These are phyloP conservation scores for Euglossa dilemma DNA, from an alignment of 1,140 invertebrate species.

Conservation along the genomic window DNA sequence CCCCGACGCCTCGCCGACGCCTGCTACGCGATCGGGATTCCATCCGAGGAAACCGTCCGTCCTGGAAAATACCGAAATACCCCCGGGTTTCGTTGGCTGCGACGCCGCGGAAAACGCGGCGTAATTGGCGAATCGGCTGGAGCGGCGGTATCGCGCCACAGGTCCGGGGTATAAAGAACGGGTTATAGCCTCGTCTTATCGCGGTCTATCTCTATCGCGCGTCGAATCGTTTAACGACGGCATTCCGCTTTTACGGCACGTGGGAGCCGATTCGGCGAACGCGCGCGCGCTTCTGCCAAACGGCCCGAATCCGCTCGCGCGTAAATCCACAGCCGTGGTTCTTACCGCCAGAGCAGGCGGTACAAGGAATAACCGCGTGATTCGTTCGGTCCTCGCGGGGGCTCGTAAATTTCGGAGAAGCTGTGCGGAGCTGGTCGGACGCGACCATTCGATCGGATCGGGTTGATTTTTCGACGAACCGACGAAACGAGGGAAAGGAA, in stretches of 20 bases:
- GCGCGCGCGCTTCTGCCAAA: conserved; percentile 32
- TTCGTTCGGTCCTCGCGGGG: conserved; percentile 20
- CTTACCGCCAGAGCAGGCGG: conserved; percentile 15
- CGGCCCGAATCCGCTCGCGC: not conserved
- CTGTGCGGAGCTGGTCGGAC: no score
- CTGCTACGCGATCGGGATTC: not conserved
- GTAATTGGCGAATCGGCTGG: not conserved
- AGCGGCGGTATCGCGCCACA: not conserved
- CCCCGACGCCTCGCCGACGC: not conserved
- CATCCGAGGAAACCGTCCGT: not conserved
- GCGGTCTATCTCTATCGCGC: conserved; percentile 55
- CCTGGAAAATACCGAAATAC: not conserved
- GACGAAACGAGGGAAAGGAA: not conserved
- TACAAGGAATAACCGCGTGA: conserved; percentile 37
- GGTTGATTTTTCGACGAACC: no score
- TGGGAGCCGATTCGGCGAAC: conserved; percentile 61
- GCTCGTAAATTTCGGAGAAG: conserved; percentile 16
- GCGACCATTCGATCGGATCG: no score
- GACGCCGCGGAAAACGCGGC: no score
- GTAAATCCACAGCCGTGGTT: conserved; percentile 44
- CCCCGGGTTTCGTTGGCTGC: no score
- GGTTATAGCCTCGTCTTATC: conserved; percentile 49
- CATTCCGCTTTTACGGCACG: conserved; percentile 63
- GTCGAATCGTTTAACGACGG: conserved; percentile 65
- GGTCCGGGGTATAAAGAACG: not conserved